Evolutionary conservation across 2,888 invertebrate genomes (phyloP).

Genomic region (Chamaedrilus cognettii): DNA sequence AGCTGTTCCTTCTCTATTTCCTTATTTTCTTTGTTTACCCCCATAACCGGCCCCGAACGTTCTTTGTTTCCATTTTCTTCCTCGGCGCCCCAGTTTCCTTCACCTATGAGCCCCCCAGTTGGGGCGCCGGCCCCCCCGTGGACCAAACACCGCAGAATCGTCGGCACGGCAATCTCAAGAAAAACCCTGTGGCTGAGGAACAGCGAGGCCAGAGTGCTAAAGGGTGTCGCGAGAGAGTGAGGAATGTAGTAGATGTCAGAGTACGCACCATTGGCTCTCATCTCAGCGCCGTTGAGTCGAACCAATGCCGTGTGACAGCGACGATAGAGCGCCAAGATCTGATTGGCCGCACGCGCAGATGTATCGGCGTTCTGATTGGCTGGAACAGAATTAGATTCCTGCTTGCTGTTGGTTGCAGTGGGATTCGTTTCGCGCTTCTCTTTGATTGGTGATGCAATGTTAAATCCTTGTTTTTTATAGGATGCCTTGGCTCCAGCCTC

Average conservation of each 20-base stretch:
- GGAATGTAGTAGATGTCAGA: conserved; percentile 39
- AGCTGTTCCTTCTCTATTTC: too few relatives aligned
- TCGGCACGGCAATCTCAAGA: conserved; percentile 38
- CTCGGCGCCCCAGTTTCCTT: too few relatives aligned
- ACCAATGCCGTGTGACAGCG: conserved; percentile 26
- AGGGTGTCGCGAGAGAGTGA: conserved; percentile 22
- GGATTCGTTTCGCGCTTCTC: not conserved
- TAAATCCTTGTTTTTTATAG: too few relatives aligned
- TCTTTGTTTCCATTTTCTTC: too few relatives aligned
- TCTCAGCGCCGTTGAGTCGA: conserved; percentile 27
- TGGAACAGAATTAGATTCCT: too few relatives aligned
- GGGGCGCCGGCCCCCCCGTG: conserved; percentile 13
- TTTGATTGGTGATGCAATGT: too few relatives aligned
- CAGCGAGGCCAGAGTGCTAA: conserved; percentile 22
- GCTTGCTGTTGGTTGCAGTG: not conserved
- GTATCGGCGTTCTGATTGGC: too few relatives aligned
- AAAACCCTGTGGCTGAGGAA: conserved; percentile 34
- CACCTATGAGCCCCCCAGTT: too few relatives aligned
- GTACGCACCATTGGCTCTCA: conserved; percentile 30
- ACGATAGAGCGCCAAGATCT: too few relatives aligned
- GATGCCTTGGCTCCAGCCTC: not conserved
- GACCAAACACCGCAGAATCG: conserved; percentile 29
- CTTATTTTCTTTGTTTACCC: too few relatives aligned
- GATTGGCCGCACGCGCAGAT: too few relatives aligned
- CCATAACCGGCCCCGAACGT: too few relatives aligned